A percentile compares a stretch with the other conserved stretches of the same genome.
Evolutionary conservation across 1,140 invertebrate genomes (phyloP).

Genomic region (Pseudomyrmex cubaensis): DNA sequence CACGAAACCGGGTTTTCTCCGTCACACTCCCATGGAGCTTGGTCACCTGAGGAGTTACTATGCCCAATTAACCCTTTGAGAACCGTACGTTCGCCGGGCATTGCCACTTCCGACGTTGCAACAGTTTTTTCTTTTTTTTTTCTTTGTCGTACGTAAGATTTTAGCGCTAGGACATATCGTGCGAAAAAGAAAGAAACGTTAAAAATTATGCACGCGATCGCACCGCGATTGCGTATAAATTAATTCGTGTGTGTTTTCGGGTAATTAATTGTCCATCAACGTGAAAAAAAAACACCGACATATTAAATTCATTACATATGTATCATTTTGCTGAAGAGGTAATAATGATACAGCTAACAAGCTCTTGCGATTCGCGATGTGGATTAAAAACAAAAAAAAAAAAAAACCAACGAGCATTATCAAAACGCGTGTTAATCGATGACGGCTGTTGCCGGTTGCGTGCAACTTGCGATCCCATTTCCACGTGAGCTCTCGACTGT

Average conservation of each 20-base stretch:
- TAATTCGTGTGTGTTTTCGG: no score
- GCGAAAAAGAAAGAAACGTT: background rate
- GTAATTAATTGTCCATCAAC: background rate
- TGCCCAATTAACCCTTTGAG: constrained; percentile 85
- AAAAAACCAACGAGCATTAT: background rate
- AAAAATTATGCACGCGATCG: background rate
- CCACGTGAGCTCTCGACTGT: constrained; percentile 45
- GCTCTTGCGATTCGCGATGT: no score
- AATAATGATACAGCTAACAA: no score
- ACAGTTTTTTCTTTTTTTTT: constrained; percentile 74
- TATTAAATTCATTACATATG: no score
- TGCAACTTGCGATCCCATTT: constrained; percentile 39
- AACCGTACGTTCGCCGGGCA: constrained; percentile 81
- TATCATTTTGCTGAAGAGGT: no score
- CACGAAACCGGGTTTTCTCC: constrained; percentile 78
- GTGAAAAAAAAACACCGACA: no score
- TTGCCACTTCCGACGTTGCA: constrained; percentile 82
- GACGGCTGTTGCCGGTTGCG: constrained; percentile 19
- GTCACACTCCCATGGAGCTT: constrained; percentile 83
- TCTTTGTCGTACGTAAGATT: constrained; percentile 61
- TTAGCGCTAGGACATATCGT: constrained; percentile 56
- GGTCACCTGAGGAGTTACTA: constrained; percentile 83
- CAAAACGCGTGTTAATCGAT: constrained; percentile 26
- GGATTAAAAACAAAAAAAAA: background rate
- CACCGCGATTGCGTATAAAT: no score